Evolutionary conservation across 2,888 invertebrate genomes (phyloP).

Genomic region (Ophion costatus): DNA sequence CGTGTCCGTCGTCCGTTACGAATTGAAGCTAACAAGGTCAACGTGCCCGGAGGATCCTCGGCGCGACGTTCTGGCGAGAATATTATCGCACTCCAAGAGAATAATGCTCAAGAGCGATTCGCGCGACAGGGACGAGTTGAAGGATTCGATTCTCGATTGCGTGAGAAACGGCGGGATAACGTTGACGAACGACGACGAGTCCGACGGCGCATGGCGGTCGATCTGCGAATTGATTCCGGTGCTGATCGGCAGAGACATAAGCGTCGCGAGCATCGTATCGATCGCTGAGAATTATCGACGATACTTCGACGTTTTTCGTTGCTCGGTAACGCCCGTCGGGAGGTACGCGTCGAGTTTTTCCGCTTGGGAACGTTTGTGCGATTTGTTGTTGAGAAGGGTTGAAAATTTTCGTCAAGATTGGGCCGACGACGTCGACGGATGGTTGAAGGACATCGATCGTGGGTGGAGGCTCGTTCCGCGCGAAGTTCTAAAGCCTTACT

Average conservation of each 20-base stretch:
- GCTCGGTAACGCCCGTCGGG: not conserved
- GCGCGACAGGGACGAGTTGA: conserved; percentile 49
- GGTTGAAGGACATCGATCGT: not conserved
- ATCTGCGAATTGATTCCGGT: conserved; percentile 61
- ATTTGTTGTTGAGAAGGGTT: conserved; percentile 39
- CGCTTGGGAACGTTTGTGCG: conserved; percentile 50
- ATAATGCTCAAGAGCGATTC: not conserved
- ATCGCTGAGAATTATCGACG: conserved; percentile 19
- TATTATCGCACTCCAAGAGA: conserved; percentile 28
- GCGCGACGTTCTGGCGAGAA: conserved; percentile 24
- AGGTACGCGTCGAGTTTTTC: conserved; percentile 23
- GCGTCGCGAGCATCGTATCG: conserved; percentile 6
- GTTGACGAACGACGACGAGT: conserved; percentile 58
- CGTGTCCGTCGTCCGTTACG: conserved; percentile 28
- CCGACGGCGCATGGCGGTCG: conserved; percentile 58
- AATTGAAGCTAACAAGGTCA: conserved; percentile 42
- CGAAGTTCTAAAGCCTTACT: conserved; percentile 42
- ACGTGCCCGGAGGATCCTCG: not conserved
- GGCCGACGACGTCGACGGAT: not conserved
- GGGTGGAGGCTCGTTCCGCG: not conserved
- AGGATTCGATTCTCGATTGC: conserved; percentile 50
- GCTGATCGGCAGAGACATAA: conserved; percentile 45
- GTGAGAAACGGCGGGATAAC: conserved; percentile 36
- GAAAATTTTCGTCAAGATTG: conserved; percentile 4
- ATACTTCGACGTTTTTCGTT: conserved; percentile 59